These are phyloP conservation scores for Cyclura pinguis DNA, from an alignment of 2,797 vertebrate species.

Conservation along the genomic window DNA sequence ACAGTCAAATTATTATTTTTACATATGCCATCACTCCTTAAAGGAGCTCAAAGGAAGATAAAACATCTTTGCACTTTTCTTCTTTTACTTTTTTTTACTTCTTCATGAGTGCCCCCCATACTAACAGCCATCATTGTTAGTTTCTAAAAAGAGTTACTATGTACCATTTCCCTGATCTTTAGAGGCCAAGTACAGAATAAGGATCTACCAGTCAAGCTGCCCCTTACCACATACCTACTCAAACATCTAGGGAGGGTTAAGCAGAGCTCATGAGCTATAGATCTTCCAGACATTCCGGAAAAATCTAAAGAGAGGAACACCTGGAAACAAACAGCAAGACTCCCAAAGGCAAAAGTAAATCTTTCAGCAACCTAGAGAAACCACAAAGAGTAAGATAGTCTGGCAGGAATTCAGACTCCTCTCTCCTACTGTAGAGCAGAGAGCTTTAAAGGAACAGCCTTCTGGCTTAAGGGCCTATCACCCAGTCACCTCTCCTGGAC, in stretches of 20 bases:
- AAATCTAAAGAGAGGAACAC: background rate
- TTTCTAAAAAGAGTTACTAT: background rate
- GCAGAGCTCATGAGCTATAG: background rate
- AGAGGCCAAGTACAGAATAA: too few relatives aligned
- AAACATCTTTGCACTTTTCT: background rate
- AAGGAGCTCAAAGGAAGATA: background rate
- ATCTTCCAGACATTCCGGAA: background rate
- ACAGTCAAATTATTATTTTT: conserved; percentile 6
- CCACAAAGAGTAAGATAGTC: background rate
- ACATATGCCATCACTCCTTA: background rate
- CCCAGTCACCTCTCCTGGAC: background rate
- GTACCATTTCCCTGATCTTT: background rate
- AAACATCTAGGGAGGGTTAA: background rate
- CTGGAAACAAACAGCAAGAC: background rate
- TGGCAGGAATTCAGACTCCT: background rate
- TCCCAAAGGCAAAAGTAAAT: background rate
- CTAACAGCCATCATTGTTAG: background rate
- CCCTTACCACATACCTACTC: too few relatives aligned
- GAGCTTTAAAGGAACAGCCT: background rate
- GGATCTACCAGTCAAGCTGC: too few relatives aligned
- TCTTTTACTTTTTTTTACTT: too few relatives aligned
- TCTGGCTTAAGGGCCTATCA: background rate
- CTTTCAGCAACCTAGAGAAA: background rate
- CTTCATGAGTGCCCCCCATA: too few relatives aligned
- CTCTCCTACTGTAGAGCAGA: background rate